Conservation (phyloP, 2,113 vertebrate species). For the Hypomesus transpacificus region DNA sequence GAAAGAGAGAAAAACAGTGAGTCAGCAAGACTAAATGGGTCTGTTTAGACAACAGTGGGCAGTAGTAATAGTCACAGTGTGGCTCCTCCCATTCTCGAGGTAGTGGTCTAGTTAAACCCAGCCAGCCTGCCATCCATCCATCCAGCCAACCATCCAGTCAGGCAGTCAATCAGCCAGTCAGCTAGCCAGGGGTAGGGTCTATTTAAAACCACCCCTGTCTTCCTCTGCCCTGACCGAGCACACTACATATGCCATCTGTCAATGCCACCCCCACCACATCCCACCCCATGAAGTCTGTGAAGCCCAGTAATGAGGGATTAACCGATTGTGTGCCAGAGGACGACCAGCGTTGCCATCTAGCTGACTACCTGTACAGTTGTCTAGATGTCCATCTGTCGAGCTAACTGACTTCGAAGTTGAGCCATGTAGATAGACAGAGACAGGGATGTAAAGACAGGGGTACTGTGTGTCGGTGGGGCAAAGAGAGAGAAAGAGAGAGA, state of each 20-base stretch:
- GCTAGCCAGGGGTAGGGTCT: constrained; percentile 28
- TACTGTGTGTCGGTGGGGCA: background rate
- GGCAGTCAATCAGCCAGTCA: background rate
- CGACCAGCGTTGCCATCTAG: background rate
- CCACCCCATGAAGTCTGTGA: constrained; percentile 12
- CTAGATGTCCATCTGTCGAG: background rate
- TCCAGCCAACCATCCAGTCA: background rate
- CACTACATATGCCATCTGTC: constrained; percentile 59
- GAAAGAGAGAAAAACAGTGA: no score
- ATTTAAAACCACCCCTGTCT: constrained; percentile 44
- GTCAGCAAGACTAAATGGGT: no score
- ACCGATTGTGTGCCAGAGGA: constrained; percentile 28
- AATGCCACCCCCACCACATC: constrained; percentile 23
- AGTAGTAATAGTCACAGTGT: background rate
- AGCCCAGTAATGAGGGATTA: constrained; percentile 47
- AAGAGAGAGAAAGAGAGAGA: background rate
- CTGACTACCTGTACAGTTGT: background rate
- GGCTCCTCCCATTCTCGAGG: constrained; percentile 30
- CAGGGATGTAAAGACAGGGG: background rate
- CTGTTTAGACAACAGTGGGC: constrained; percentile 19
- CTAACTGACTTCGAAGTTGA: background rate
- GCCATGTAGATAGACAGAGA: background rate
- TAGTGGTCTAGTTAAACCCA: constrained; percentile 54
- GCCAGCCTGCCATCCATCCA: constrained; percentile 19
- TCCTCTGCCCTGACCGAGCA: constrained; percentile 25